Base-by-base conservation (phyloP, 2,797 vertebrate species). In the Danionella dracula region DNA sequence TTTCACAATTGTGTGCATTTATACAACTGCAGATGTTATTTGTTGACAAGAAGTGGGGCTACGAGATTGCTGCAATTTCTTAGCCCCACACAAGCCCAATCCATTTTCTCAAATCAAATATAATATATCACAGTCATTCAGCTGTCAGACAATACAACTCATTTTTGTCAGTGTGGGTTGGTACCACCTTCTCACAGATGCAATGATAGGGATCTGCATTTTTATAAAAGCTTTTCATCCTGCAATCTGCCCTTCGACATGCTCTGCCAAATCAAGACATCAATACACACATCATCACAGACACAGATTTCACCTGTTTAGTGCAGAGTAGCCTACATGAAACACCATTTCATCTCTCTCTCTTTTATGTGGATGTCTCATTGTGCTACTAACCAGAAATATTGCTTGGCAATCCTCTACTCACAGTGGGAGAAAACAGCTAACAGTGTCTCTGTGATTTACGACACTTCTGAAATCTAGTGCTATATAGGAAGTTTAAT, bases 91-190 rank as follows among this genome's bases (percentile, higher is more conserved):
- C n/a, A n/a, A n/a, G n/a, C n/a, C n/a, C n/a, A n/a, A n/a, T n/a
- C n/a, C n/a, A n/a, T n/a, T n/a, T n/a, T n/a, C n/a, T n/a, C n/a
- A 27, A 3, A 27, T 27, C 19, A 15, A 48, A 62, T 4, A 67
- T 56, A 48, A 63, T 76, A 70, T 81, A 64, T 81, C 80, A 70
- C 42, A 66, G 80, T 76, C 12, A 49, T 35, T 72, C 82, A 82
- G 83, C 84, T 87, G 79, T 82, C 80, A 86, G 86, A 88, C 83
- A 82, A 81, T 80, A 74, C 80, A 86, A 87, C 87, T 86, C 87
- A 86, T 87, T 88, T 90, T 82, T 87, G 87, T 88, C 88, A 87
- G 72, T 64, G 77, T 80, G 82, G 81, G 84, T 91, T 84, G 87
- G 83, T 54, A 73, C 82, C 84, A 84, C 79, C 81, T 81, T 81